Conservation (phyloP, 1,140 invertebrate genomes). For the Gonatopus flavifemur region DNA sequence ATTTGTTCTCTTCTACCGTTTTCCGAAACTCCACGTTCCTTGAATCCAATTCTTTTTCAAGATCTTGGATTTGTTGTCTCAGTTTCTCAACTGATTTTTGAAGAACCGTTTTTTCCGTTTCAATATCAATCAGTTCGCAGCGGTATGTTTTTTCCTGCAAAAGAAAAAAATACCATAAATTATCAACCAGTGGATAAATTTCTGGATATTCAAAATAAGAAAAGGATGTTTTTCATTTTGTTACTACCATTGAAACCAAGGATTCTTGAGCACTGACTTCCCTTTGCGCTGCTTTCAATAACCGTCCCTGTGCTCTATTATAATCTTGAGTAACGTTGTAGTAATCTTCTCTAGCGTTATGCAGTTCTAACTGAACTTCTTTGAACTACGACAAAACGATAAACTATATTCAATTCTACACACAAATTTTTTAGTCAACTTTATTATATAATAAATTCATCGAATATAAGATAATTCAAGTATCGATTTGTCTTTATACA, state of each 20-base stretch:
- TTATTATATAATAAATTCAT: constrained; percentile 1
- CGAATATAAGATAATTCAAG: neutral
- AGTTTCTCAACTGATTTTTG: constrained; percentile 27
- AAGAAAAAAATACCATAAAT: constrained; percentile 10
- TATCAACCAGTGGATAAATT: constrained; percentile 3
- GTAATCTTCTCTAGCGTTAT: constrained; percentile 29
- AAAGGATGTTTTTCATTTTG: neutral
- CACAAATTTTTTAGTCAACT: constrained; percentile 3
- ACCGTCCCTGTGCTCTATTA: constrained; percentile 29
- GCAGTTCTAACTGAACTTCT: constrained; percentile 26
- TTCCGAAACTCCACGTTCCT: constrained; percentile 27
- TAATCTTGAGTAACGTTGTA: constrained; percentile 28
- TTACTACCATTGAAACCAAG: constrained; percentile 30
- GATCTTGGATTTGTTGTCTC: constrained; percentile 28
- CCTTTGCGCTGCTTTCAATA: constrained; percentile 26
- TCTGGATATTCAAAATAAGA: constrained; percentile 1
- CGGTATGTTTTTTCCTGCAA: constrained; percentile 35
- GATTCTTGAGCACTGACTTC: constrained; percentile 33
- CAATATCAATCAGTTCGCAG: constrained; percentile 18
- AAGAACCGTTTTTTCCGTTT: constrained; percentile 21
- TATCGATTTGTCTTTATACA: too few species aligned
- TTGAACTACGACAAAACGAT: constrained; percentile 27
- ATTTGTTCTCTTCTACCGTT: constrained; percentile 24
- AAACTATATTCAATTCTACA: constrained; percentile 10
- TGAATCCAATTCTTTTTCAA: constrained; percentile 19